Evolutionary conservation across 2,113 vertebrate genomes (phyloP).

Genomic region (Pelvicachromis taeniatus): DNA sequence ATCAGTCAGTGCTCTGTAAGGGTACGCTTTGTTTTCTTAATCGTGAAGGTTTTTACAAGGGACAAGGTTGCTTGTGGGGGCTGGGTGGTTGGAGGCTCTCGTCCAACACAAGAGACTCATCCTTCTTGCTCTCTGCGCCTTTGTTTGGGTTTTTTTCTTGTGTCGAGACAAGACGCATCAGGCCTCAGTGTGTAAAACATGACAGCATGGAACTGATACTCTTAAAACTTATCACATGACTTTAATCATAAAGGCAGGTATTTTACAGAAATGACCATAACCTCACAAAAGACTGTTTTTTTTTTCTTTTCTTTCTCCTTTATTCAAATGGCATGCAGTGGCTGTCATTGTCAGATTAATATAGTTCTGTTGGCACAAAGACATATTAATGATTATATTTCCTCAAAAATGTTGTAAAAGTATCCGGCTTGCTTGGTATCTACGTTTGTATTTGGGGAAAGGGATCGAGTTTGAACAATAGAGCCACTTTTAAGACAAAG

Average conservation of each 20-base stretch:
- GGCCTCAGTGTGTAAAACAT: slow-evolving; percentile 6
- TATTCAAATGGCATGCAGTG: not conserved
- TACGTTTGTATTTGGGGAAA: slow-evolving; percentile 46
- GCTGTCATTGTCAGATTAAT: not conserved
- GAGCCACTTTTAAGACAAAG: slow-evolving; percentile 59
- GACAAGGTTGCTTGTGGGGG: not conserved
- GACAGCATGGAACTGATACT: not conserved
- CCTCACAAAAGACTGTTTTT: not conserved
- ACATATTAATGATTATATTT: slow-evolving; percentile 16
- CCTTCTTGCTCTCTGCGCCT: not conserved
- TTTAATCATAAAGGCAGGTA: not conserved
- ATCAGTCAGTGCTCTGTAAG: slow-evolving; percentile 31
- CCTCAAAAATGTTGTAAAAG: slow-evolving; percentile 34
- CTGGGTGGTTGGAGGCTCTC: not conserved
- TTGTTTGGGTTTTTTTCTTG: slow-evolving; percentile 38
- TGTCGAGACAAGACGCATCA: not conserved
- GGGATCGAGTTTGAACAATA: slow-evolving; percentile 53
- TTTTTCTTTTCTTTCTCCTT: not conserved
- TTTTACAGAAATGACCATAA: not conserved
- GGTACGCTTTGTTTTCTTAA: slow-evolving; percentile 13
- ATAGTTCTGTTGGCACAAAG: not conserved
- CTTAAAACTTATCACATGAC: not conserved
- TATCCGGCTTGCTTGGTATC: slow-evolving; percentile 26
- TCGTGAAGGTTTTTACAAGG: not conserved
- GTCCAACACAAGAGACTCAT: slow-evolving; percentile 3